Conservation (phyloP, 53 echinoderm and acorn worm species). For the Holothuria scabra region DNA sequence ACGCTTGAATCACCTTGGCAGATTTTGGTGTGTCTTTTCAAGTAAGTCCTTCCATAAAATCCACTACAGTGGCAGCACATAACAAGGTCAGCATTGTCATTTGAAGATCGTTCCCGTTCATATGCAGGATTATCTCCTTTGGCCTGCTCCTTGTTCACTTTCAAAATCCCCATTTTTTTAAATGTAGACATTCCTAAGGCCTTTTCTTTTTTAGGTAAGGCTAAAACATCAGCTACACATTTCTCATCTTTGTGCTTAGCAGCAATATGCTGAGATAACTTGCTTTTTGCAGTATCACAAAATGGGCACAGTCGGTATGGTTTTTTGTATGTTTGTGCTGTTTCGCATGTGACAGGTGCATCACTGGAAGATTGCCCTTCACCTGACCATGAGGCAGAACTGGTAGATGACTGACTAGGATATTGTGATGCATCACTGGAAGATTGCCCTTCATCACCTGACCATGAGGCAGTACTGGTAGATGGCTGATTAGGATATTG, state of each 20-base stretch:
- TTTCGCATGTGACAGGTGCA: neutral
- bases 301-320: constrained; percentile 44
- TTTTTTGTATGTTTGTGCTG: constrained; percentile 14
- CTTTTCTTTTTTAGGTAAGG: constrained; percentile 39
- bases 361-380: too few species aligned
- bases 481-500: too few species aligned
- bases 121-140: constrained; percentile 8
- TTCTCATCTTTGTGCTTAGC: constrained; percentile 19
- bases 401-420: too few species aligned
- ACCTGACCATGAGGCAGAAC: too few species aligned
- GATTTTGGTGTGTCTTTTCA: constrained; percentile 30
- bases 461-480: too few species aligned
- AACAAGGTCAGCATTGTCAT: neutral
- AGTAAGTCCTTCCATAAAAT: constrained; percentile 27
- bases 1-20: constrained; percentile 23
- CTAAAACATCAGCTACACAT: neutral
- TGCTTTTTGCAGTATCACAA: constrained; percentile 10
- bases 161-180: constrained; percentile 48
- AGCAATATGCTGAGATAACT: constrained; percentile 43
- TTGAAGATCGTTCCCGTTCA: constrained; percentile 4
- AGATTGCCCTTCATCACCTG: too few species aligned
- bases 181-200: constrained; percentile 11
- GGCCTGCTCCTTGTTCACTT: constrained; percentile 41
- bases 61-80: constrained; percentile 44
- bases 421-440: too few species aligned